Evolutionary conservation across 2,797 vertebrate genomes (phyloP).

Genomic region (Xenopus petersii): DNA sequence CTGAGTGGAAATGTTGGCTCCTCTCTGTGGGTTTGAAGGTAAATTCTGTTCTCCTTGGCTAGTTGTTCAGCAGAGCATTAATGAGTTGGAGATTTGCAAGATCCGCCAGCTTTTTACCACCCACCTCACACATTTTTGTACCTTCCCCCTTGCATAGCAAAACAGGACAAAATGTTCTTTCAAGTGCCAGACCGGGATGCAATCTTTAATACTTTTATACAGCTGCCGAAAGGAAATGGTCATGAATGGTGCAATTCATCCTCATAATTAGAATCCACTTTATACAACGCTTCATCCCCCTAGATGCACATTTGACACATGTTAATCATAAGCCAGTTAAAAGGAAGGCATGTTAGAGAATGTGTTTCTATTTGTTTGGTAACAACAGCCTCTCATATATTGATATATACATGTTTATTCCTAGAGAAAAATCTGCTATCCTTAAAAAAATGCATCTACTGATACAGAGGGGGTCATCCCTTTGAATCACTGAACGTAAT

Average conservation of each 20-base stretch:
- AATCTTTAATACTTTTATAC: conserved; percentile 16
- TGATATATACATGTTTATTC: no score
- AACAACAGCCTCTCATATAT: no score
- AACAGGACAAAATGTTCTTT: conserved; percentile 40
- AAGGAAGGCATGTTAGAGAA: no score
- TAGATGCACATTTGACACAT: background rate
- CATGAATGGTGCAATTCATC: background rate
- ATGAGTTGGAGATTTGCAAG: conserved; percentile 34
- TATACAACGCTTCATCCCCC: conserved; percentile 5
- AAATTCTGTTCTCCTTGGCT: conserved; percentile 43
- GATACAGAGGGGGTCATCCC: no score
- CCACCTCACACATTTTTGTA: conserved; percentile 42
- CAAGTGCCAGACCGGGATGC: conserved; percentile 10
- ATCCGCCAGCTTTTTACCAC: conserved; percentile 40
- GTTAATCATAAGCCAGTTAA: background rate
- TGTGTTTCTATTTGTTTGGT: no score
- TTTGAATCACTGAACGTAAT: no score
- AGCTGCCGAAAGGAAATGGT: conserved; percentile 21
- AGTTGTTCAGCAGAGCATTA: conserved; percentile 38
- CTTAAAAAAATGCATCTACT: no score
- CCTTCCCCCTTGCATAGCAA: conserved; percentile 25
- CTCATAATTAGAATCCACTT: conserved; percentile 2
- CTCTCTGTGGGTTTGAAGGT: conserved; percentile 37
- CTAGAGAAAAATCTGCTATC: no score
- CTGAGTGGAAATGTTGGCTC: conserved; percentile 41